Percentiles rank a stretch among this genome's conserved stretches.
These are phyloP conservation scores for Bathynomus jamesi DNA, from an alignment of 1,140 invertebrate species.

Conservation along the genomic window DNA sequence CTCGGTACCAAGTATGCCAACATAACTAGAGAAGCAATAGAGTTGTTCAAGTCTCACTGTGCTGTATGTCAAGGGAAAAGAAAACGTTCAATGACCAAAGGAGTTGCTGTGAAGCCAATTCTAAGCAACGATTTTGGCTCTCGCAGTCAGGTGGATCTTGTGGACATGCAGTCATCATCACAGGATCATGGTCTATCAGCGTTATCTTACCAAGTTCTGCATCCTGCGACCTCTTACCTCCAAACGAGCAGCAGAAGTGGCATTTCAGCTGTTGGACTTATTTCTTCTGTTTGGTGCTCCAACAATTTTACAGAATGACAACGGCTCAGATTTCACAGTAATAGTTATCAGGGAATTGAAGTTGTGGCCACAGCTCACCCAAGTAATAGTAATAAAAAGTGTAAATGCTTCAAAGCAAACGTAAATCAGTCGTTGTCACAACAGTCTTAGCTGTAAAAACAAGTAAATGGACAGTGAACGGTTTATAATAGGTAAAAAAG, in stretches of 20 bases:
- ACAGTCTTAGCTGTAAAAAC: too few relatives aligned
- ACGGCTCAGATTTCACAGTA: slow-evolving; percentile 42
- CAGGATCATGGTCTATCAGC: not conserved
- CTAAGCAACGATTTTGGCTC: slow-evolving; percentile 11
- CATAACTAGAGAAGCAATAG: slow-evolving; percentile 7
- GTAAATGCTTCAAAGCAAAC: too few relatives aligned
- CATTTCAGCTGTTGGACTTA: slow-evolving; percentile 42
- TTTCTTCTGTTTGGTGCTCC: slow-evolving; percentile 44
- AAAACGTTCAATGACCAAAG: slow-evolving; percentile 13
- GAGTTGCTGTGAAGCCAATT: slow-evolving; percentile 8
- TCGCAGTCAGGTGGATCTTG: slow-evolving; percentile 11
- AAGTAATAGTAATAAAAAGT: too few relatives aligned
- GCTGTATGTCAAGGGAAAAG: slow-evolving; percentile 8
- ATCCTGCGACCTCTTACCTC: slow-evolving; percentile 36
- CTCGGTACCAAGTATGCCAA: slow-evolving; percentile 16
- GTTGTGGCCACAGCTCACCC: slow-evolving; percentile 3
- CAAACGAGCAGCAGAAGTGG: slow-evolving; percentile 43
- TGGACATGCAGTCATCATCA: not conserved
- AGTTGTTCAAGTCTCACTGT: slow-evolving; percentile 19
- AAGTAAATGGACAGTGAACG: too few relatives aligned
- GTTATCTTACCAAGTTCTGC: not conserved
- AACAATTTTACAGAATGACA: slow-evolving; percentile 43
- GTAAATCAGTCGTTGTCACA: too few relatives aligned
- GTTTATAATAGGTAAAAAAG: too few relatives aligned
- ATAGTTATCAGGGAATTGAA: slow-evolving; percentile 18